Evolutionary conservation across 1,140 invertebrate species (phyloP).

Genomic region (Paracyclopina nana): DNA sequence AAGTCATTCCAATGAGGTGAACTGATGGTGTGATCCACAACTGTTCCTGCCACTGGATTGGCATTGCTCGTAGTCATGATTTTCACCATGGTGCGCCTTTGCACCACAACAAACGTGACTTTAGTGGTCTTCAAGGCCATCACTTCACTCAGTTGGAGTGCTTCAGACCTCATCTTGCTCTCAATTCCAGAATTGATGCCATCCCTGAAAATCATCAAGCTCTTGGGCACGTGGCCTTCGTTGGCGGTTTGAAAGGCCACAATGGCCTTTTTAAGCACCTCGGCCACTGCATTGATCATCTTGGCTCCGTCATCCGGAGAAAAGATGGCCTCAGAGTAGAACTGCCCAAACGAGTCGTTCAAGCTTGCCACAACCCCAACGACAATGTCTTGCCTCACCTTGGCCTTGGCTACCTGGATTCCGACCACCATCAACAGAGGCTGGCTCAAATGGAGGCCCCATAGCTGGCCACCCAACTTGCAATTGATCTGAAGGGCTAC

Average conservation of each 20-base stretch:
- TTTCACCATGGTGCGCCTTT: conserved; percentile 71
- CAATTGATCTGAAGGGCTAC: conserved; percentile 89
- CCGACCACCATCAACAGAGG: too few relatives aligned
- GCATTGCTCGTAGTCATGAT: conserved; percentile 32
- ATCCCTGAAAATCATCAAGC: conserved; percentile 71
- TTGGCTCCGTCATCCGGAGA: too few relatives aligned
- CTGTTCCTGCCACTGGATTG: conserved; percentile 63
- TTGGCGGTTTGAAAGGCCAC: conserved; percentile 19
- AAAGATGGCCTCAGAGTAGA: too few relatives aligned
- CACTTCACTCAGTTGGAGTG: conserved; percentile 36
- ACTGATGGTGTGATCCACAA: conserved; percentile 61
- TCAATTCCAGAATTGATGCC: conserved; percentile 71
- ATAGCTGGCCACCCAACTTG: conserved; percentile 78
- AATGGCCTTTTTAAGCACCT: background rate
- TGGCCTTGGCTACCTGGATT: too few relatives aligned
- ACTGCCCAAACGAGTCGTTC: too few relatives aligned
- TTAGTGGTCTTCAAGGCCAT: conserved; percentile 8
- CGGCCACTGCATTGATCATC: too few relatives aligned
- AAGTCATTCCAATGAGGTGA: conserved; percentile 60
- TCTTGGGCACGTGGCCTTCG: conserved; percentile 46
- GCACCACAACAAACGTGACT: conserved; percentile 58
- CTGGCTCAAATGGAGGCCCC: conserved; percentile 48
- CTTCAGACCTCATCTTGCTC: conserved; percentile 46
- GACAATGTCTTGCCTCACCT: conserved; percentile 53
- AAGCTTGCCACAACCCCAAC: conserved; percentile 81